phyloP scores from a whole-genome alignment of 2,797 vertebrate genomes.

The Lycodopsis pacificus region DNA sequence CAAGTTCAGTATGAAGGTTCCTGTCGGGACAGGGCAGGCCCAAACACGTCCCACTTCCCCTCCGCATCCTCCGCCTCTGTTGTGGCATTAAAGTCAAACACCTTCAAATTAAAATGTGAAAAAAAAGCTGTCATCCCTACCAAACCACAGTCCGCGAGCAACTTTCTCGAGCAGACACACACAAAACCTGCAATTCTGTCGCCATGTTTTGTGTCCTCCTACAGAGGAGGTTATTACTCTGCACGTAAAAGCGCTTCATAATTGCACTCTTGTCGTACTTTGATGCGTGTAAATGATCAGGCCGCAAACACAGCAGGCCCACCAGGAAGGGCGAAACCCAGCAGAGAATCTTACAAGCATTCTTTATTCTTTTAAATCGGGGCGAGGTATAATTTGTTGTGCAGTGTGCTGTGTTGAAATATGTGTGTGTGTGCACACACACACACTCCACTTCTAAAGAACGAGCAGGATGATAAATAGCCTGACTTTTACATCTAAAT shows the following conservation, averaged over 20 bases:
- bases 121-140: constrained; percentile 18
- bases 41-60: constrained; percentile 64
- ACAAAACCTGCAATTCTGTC: constrained; percentile 27
- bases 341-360: constrained; percentile 27
- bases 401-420: constrained; percentile 7
- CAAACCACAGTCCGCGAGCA: constrained; percentile 24
- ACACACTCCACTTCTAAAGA: constrained; percentile 51
- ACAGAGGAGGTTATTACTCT: constrained; percentile 40
- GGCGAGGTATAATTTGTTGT: constrained; percentile 49
- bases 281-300: constrained; percentile 34
- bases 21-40: constrained; percentile 80
- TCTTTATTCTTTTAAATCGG: constrained; percentile 48
- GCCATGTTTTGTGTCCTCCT: constrained; percentile 25
- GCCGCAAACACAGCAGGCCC: constrained; percentile 30
- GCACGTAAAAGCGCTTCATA: constrained; percentile 31
- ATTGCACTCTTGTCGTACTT: constrained; percentile 29
- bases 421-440: constrained; percentile 4
- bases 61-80: constrained; percentile 53
- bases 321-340: constrained; percentile 33
- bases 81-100: constrained; percentile 54
- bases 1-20: constrained; percentile 82
- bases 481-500: constrained; percentile 74
- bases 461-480: constrained; percentile 74
- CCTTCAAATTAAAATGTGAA: constrained; percentile 28
- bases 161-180: constrained; percentile 30